Base-by-base conservation (phyloP, 2,797 vertebrate genomes). In the Echeneis naucrates region DNA sequence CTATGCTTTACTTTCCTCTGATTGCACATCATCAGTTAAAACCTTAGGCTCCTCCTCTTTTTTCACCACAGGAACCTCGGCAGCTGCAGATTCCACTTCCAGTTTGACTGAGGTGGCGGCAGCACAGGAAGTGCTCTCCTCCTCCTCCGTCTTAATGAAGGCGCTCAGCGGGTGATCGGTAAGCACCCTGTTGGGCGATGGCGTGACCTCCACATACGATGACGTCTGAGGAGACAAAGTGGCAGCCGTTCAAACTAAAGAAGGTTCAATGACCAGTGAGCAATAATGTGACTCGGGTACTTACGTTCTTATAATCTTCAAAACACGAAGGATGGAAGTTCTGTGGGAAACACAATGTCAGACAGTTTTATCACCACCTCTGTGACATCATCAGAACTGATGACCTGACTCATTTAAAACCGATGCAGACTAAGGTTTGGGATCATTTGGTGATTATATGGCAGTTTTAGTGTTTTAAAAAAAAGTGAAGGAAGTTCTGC, bases 261-360 rank as follows among this genome's bases (percentile, higher is more conserved):
- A 8, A 1, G 5, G 1, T 2, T 26, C 0, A 0, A 4, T 4
- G 12, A 26, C 4, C 7, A 2, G 21, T 32, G 0, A 37, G 23
- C 8, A 10, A 14, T 38, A 27, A 1, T 5, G 12, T 21, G 6
- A 12, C 23, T 30, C 8, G 9, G 11, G 1, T 40, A 69, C 82
- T 99, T 91, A 99, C 98, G 0, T 99, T 99, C 92, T 97, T 96
- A 89, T 99, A 98, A 91, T 99, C 98, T 87, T 99, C 97, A 0
- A 97, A 99, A 89, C 98, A 99, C 56, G 97, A 95, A 2, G 98
- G 98, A 92, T 99, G 98, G 90, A 98, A 99, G 87, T 97, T 99
- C 98, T 99, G 91, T 38, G 87, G 72, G 56, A 44, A 1, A 50
- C 45, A 80, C 61, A 53, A 66, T 2, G 9, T 33, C 38, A 40